Base-by-base conservation (phyloP, 2,888 invertebrate genomes). In the Orchestes rusci region DNA sequence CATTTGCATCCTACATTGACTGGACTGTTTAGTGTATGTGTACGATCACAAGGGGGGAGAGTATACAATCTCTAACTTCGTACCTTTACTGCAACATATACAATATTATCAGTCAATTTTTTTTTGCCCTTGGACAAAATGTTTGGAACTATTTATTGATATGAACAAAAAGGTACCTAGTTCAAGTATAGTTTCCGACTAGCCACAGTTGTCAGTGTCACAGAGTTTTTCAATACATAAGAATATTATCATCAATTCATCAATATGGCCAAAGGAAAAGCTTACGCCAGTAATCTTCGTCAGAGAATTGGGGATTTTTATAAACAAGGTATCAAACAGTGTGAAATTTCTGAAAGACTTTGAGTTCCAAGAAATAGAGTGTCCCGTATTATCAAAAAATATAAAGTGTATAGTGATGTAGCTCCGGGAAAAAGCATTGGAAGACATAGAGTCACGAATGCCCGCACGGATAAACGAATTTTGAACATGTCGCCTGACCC, bases 321-420 rank as follows among this genome's bases (percentile, higher is more conserved):
- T 8, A 13, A 33, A 13, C 7, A 33, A 16, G 33, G 33, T 3
- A 33, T 33, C 8, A 4, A 33, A 16, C 33, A 33, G 15, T 13
- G 33, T 13, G 16, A 33, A 4, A 33, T 33, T 33, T 33, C 33
- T 3, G 16, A 13, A 33, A 33, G 33, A 33, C 16, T 33, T 10
- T 4, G 16, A 13, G 33, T 33, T 13, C 15, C 16, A 13, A 13
- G 8, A 8, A 13, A 33, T 8, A 33, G 15, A 3, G 33, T 33
- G 4, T 33, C 15, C 3, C 4, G 33, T 16, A 33, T 33, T 16
- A 33, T 33, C 4, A 33, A 33, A 7, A 33, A 8, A 13, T 33
- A 33, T 16, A 13, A 16, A 33, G 16, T 33, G 8, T 13, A 16
- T 33, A 10, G 33, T 3, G 10, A 4, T 15, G 16, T 16, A 3